Base-by-base conservation (phyloP, 1,140 invertebrate species). In the Formica selysi region DNA sequence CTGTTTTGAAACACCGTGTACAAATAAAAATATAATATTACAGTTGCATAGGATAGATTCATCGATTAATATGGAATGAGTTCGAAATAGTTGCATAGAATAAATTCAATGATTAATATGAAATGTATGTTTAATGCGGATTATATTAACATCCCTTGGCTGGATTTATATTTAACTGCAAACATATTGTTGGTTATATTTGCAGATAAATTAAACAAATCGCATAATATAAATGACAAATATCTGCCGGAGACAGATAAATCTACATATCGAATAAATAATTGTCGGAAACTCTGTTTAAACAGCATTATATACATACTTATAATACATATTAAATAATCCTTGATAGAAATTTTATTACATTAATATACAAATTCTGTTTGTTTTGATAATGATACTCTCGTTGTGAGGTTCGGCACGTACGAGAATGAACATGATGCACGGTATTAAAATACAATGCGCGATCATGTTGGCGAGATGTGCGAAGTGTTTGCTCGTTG, bases 381-480 rank as follows among this genome's bases (percentile, higher is more conserved):
- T 71, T 81, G 36, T 71, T 81, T 3, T 11, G 22, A 8, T 38
- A 41, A 59, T 71, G 32, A 67, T 41, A 19, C 19, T 61, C 26
- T n/a, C 16, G 29, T 57, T 5, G 22, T 59, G 13, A 29, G n/a
- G 54, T 71, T 59, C 22, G 11, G n/a, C 7, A n/a, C 6, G 19
- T 32, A 6, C 65, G 32, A 59, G 36, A 11, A 36, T 3, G 13
- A 79, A 38, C 44, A 54, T 1, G 32, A 71, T 41, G 16, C 36
- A 11, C 13, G n/a, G 1, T 67, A 54, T 71, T 81, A 59, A 59
- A 81, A 59, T 81, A 48, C 4, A 11, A 81, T 81, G 13, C 19
- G 36, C 1, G 51, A 57, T 80, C 44, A 71, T 57, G 68, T 71
- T 71, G 26, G 2, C 36, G 26, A 26, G 32, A 6, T 6, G 32